Evolutionary conservation across 2,797 vertebrate genomes (phyloP), one percentile per base, ranked within the genome.

Genomic region (Trachops cirrhosus): DNA sequence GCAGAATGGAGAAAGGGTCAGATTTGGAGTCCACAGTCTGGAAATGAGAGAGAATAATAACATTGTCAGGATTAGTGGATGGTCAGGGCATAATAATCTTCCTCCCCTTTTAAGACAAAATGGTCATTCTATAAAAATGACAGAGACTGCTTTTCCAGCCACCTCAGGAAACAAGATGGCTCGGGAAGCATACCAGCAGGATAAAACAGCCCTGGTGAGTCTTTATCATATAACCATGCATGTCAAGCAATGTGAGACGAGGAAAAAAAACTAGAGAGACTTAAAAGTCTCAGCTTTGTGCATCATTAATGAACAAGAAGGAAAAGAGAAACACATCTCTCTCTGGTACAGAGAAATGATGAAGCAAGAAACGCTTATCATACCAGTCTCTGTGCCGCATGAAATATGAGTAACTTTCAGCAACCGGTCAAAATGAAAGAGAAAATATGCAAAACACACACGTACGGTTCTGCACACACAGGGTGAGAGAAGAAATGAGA

Each of bases 331-430:
- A 85, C 1, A 37, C 41, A n/a, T 41, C 29, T 54, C 11, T 68
- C 71, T 62, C 16, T 14, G 37, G n/a, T 22, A 67, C 2, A 32
- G 54, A 95, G 34, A 75, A 95, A 68, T 44, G 34, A 77, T 62
- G 34, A 86, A 93, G 12, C 91, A 97, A 94, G 14, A 0, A 70
- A 37, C 12, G 75, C 84, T 57, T 91, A 89, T 87, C 93, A 62
- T 64, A 57, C 19, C 48, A 88, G 70, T 50, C 88, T 97, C 54
- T 75, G 19, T 52, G 62, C 50, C 75, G 94, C 80, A 90, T 84
- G 80, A 97, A 97, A 80, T 39, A 94, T 9, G 85, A 96, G 78
- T 54, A 89, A 93, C n/a, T 46, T 90, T 44, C 94, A 93, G 68
- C 70, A 96, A 37, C n/a, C 86, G 68, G 88, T 97, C 87, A 91